Conservation (phyloP, 2,113 vertebrate genomes). For the Apodemus speciosus region DNA sequence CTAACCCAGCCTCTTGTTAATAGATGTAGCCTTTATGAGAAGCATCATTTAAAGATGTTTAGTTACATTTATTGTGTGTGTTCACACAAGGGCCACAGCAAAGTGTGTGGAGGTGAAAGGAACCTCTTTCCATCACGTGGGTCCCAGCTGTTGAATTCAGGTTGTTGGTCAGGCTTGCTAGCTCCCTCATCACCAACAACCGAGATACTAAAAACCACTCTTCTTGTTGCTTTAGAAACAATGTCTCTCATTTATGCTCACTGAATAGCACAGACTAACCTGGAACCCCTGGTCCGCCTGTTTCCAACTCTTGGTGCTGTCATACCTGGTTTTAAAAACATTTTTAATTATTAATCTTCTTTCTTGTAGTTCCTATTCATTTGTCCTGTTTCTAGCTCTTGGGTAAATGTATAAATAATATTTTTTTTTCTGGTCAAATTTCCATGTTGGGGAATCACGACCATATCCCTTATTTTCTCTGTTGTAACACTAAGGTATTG, state of each 20-base stretch:
- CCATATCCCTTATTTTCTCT: not conserved
- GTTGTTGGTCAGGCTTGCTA: too few species aligned
- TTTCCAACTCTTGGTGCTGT: too few species aligned
- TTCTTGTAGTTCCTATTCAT: not conserved
- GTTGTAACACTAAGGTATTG: not conserved
- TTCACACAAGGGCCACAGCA: not conserved
- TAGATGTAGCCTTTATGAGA: not conserved
- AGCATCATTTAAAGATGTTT: not conserved
- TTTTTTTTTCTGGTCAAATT: not conserved
- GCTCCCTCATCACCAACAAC: not conserved
- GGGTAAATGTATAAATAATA: not conserved
- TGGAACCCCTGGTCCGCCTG: not conserved
- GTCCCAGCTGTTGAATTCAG: not conserved
- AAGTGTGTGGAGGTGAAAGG: not conserved
- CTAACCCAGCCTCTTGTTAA: not conserved
- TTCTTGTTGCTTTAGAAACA: not conserved
- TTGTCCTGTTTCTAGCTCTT: not conserved
- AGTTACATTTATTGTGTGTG: not conserved
- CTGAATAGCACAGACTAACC: not conserved
- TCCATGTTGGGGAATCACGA: not conserved
- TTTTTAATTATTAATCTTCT: not conserved
- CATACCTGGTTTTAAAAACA: not conserved
- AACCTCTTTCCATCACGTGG: not conserved
- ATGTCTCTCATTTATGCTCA: not conserved
- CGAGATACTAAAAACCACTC: not conserved